Conservation (phyloP, 2,113 vertebrate genomes). For the Fulmarus glacialis region DNA sequence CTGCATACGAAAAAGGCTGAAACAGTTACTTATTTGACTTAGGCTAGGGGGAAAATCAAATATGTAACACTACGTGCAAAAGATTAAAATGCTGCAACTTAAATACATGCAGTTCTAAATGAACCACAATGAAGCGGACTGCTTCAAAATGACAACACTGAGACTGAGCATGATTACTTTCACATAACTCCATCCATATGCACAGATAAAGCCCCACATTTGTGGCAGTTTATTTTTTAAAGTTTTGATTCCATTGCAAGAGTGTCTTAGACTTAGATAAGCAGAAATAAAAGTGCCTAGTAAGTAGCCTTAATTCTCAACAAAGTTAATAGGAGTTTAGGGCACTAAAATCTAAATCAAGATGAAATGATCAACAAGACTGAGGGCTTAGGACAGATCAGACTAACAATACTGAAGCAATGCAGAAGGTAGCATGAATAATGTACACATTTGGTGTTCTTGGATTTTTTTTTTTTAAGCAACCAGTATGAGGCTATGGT, state of each 20-base stretch:
- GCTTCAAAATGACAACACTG: neutral
- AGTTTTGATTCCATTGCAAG: neutral
- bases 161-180: neutral
- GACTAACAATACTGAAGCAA: neutral
- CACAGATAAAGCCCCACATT: neutral
- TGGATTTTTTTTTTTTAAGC: neutral
- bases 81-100: neutral
- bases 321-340: neutral
- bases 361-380: neutral
- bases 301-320: neutral
- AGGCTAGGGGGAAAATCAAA: neutral
- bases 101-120: fast-evolving
- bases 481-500: fast-evolving
- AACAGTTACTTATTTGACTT: neutral
- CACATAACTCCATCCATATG: fast-evolving
- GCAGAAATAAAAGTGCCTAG: neutral
- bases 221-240: neutral
- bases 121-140: neutral
- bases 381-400: neutral
- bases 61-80: too few relatives aligned
- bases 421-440: neutral
- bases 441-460: neutral
- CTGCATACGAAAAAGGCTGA: neutral
- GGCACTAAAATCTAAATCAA: neutral
- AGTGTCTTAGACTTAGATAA: neutral